Conservation (phyloP, 2,888 invertebrate species). For the Cepaea hortensis region DNA sequence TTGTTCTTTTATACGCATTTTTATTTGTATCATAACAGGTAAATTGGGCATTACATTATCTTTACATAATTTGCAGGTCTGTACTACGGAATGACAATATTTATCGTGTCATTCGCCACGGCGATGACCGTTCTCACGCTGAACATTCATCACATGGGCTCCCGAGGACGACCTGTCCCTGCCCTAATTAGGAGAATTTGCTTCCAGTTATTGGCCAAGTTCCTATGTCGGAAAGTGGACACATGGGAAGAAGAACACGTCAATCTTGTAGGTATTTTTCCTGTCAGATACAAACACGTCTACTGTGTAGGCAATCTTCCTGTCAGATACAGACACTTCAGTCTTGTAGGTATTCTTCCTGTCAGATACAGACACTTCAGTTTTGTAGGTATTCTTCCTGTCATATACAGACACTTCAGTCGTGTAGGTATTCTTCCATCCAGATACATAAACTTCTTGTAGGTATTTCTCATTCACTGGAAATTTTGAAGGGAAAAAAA, state of each 20-base stretch:
- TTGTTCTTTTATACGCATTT: too few relatives aligned
- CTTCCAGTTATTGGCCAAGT: slow-evolving; percentile 83
- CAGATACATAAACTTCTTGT: too few relatives aligned
- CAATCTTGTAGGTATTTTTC: neutral
- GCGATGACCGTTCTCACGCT: slow-evolving; percentile 78
- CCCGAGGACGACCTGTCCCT: slow-evolving; percentile 87
- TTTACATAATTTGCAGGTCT: slow-evolving; percentile 75
- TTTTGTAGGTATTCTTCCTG: too few relatives aligned
- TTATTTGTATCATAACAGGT: too few relatives aligned
- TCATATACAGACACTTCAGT: too few relatives aligned
- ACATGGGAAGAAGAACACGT: slow-evolving; percentile 26
- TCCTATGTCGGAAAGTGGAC: slow-evolving; percentile 71
- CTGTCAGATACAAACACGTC: neutral
- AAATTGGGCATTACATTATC: too few relatives aligned
- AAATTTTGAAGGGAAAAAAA: too few relatives aligned
- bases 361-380: too few relatives aligned
- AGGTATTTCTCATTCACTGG: too few relatives aligned
- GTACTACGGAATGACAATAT: slow-evolving; percentile 81
- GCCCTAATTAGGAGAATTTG: slow-evolving; percentile 83
- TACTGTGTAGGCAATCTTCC: neutral
- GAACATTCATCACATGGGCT: slow-evolving; percentile 85
- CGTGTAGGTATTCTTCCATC: too few relatives aligned
- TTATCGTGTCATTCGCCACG: slow-evolving; percentile 78
- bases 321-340: too few relatives aligned
- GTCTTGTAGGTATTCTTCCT: too few relatives aligned